Conservation (phyloP, 1,140 invertebrate genomes). For the Andrena cerasifolii region DNA sequence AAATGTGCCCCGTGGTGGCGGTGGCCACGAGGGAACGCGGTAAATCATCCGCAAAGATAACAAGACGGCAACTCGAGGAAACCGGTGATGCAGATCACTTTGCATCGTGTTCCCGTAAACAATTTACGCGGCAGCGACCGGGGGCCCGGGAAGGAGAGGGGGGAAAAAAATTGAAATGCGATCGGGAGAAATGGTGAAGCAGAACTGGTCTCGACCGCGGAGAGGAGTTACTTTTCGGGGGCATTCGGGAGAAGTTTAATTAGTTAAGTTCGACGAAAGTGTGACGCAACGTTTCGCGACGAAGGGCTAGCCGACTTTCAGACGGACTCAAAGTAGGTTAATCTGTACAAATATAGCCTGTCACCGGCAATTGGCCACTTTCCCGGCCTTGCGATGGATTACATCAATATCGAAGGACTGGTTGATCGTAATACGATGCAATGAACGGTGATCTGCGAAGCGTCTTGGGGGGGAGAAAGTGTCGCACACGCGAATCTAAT, state of each 20-base stretch:
- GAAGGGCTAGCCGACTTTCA: slow-evolving; percentile 3
- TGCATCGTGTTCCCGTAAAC: too few relatives aligned
- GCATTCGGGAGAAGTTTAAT: background rate
- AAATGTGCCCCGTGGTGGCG: background rate
- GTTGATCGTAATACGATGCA: slow-evolving; percentile 17
- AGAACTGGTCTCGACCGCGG: too few relatives aligned
- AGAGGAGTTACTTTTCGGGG: too few relatives aligned
- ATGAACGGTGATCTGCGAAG: slow-evolving; percentile 13
- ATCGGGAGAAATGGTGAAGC: too few relatives aligned
- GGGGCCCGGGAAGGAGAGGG: too few relatives aligned
- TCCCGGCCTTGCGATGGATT: slow-evolving; percentile 18
- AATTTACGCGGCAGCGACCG: too few relatives aligned
- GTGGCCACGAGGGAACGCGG: background rate
- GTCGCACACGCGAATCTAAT: background rate
- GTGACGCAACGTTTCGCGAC: background rate
- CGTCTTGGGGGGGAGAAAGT: background rate
- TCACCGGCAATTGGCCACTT: slow-evolving; percentile 30
- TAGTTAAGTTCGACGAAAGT: background rate
- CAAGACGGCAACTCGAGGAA: background rate
- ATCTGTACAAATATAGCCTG: slow-evolving; percentile 34
- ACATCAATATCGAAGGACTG: slow-evolving; percentile 22
- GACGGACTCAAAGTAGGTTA: slow-evolving; percentile 27
- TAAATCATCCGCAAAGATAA: background rate
- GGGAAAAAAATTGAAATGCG: too few relatives aligned
- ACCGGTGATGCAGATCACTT: background rate